Base-by-base conservation (phyloP, 1,140 invertebrate species). In the Nilaparvata lugens region DNA sequence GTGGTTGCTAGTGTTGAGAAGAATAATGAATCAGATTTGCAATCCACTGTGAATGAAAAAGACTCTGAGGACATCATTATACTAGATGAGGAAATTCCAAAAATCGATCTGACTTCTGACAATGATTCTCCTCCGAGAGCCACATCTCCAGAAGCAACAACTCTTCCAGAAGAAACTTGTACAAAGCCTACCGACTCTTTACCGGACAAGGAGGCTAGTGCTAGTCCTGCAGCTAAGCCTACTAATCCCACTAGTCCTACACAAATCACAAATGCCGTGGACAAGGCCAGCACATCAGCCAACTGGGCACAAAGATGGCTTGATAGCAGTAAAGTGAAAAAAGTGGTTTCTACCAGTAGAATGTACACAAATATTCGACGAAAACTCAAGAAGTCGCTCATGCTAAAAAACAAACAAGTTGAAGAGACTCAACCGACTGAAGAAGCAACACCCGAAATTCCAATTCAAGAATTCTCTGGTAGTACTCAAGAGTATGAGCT, bases 321-420 rank as follows among this genome's bases (percentile, higher is more conserved):
- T 6, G 52, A 69, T 52, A 68, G 66, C 40, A 64, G 68, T 59
- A 63, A 66, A 58, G 67, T 68, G 2, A 63, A 69, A 60, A 62
- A 66, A 31, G 62, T 69, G 19, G 62, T 69, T 13, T 62, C 64
- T 13, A 67, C 66, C 2, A 68, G 66, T 51, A 67, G 63, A 48
- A 62, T 69, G 23, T 64, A 64, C 25, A 64, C 67, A n/a, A 67
- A 62, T 56, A 65, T 69, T 16, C 53, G 65, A 38, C 67, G 65
- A 23, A 62, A 64, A 23, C 65, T 69, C 58, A 65, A 60, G 31
- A 57, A 28, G 24, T 55, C 62, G 14, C 31, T 55, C n/a, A 24
- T 60, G 25, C 42, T 35, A 16, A 35, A 52, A 16, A 28, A 48
- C n/a, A 19, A 52, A 16, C 14, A 1, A 43, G n/a, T 16, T 4